Percentiles rank a stretch among this genome's conserved stretches.
phyloP scores from a whole-genome alignment of 2,888 invertebrate genomes.

The Agriopis aurantiaria region DNA sequence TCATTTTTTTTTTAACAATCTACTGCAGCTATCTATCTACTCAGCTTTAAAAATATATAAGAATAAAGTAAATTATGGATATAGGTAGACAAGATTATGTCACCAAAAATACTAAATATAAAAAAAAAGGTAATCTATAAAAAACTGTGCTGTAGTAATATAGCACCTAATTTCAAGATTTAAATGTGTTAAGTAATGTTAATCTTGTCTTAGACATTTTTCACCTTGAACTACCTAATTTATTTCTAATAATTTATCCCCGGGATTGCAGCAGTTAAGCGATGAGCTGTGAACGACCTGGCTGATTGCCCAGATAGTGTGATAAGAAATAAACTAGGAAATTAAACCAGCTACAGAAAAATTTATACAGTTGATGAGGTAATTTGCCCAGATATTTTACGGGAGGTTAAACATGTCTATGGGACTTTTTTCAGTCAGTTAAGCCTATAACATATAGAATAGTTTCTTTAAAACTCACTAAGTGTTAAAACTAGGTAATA shows the following conservation, averaged over 20 bases:
- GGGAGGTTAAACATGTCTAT: not conserved
- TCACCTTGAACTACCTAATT: not conserved
- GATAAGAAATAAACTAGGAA: constrained; percentile 6
- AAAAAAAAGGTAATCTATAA: too few species aligned
- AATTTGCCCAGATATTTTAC: not conserved
- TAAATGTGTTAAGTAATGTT: not conserved
- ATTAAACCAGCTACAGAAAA: not conserved
- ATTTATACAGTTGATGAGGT: not conserved
- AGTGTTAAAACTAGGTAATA: constrained; percentile 14
- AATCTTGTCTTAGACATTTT: not conserved
- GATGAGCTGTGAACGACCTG: constrained; percentile 17
- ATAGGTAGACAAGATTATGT: too few species aligned
- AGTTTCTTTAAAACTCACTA: not conserved
- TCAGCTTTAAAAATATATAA: too few species aligned
- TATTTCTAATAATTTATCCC: not conserved
- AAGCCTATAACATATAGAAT: not conserved
- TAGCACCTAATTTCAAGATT: not conserved
- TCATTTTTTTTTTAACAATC: too few species aligned
- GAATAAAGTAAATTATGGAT: too few species aligned
- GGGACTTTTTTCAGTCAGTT: not conserved
- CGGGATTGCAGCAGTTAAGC: constrained; percentile 1
- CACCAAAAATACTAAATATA: too few species aligned
- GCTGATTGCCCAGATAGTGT: constrained; percentile 27
- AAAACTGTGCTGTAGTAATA: too few species aligned
- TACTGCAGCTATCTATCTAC: too few species aligned